Base-by-base conservation (phyloP, 2,888 invertebrate species). In the Carabus problematicus region DNA sequence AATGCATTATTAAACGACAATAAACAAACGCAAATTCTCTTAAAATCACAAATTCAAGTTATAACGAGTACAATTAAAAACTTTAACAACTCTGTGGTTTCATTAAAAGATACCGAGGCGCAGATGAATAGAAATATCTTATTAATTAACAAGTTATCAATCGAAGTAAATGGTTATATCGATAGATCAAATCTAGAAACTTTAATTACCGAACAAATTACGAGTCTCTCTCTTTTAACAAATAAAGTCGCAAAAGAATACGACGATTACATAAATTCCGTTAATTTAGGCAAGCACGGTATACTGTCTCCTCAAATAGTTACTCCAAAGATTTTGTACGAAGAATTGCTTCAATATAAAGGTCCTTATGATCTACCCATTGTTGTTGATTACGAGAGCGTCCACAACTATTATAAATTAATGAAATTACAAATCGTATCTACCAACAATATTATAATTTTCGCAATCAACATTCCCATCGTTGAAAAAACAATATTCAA, bases 11-110 rank as follows among this genome's bases (percentile, higher is more conserved):
- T 42, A 42, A 42, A 42, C 42, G 42, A 42, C 14, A 47, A 47
- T 8, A 71, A 69, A 11, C 69, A 70, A 59, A 70, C 63, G 8
- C 72, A 12, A 42, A 42, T 9, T 42, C 29, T 72, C 3, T 58
- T 73, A 56, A 70, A 73, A 61, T 71, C 70, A n/a, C 73, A 73
- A 71, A 70, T 73, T 9, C 72, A 73, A 70, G 64, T 72, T 11
- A 72, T 71, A 41, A 59, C 70, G 2, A 71, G 67, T 19, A 71
- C 71, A n/a, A 72, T 72, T 18, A 47, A 39, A 56, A 73, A 70
- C 64, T 73, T 72, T 29, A 72, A 73, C 64, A 67, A 60, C 54
- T 72, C 73, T 0, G 56, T 70, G 12, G 41, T n/a, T 7, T 58
- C 61, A 14, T 14, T 71, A 39, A 70, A 70, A 49, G 19, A 70